phyloP scores from a whole-genome alignment of 2,888 invertebrate genomes.

The Microplitis manilae region DNA sequence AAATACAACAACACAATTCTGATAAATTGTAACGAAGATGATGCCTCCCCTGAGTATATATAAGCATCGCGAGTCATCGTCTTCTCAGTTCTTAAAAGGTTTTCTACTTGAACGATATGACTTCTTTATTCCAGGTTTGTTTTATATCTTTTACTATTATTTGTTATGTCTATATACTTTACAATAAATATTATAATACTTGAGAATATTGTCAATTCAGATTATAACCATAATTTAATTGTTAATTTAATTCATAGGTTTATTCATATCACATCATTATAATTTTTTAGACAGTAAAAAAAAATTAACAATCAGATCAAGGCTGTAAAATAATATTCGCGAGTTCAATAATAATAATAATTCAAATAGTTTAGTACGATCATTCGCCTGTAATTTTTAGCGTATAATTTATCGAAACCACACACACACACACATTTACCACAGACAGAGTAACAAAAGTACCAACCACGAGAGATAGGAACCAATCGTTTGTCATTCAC shows the following conservation, averaged over 20 bases:
- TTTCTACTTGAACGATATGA: constrained; percentile 66
- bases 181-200: no score
- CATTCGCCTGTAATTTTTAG: background rate
- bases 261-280: background rate
- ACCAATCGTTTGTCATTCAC: constrained; percentile 41
- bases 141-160: constrained; percentile 27
- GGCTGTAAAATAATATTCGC: constrained; percentile 17
- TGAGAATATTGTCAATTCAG: no score
- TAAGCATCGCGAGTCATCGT: constrained; percentile 64
- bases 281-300: background rate
- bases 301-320: background rate
- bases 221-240: no score
- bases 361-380: no score
- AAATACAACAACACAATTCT: constrained; percentile 54
- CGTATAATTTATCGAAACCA: background rate
- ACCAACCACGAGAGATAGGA: constrained; percentile 20
- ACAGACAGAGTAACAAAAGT: background rate
- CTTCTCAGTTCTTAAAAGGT: constrained; percentile 64
- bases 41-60: constrained; percentile 56
- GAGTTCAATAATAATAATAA: constrained; percentile 19
- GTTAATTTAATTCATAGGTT: background rate
- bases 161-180: background rate
- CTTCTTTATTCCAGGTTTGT: constrained; percentile 62
- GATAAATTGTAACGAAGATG: constrained; percentile 69
- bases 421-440: background rate